Evolutionary conservation across 2,888 invertebrate species (phyloP), one percentile per base, ranked within the genome.

Genomic region (Zygaena filipendulae): DNA sequence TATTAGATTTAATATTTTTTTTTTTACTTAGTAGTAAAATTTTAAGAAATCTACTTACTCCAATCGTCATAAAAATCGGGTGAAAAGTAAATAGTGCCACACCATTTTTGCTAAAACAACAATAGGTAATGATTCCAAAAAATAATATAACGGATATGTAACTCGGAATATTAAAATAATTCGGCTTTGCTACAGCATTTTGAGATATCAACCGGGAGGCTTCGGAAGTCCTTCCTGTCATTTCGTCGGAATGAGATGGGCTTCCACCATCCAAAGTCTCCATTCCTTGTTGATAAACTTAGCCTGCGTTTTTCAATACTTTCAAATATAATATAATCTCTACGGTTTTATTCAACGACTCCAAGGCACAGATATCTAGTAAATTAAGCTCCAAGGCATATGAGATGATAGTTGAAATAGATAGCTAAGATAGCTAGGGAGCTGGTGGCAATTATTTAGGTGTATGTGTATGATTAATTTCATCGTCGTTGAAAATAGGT

Each of bases 51-150:
- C 12, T 30, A 49, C 77, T 70, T 59, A 81, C 81, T 49, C 80
- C 81, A 11, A 77, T 34, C 20, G 71, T 49, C 80, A 81, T 80
- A 11, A 77, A 45, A 29, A 52, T 64, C 10, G 81, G 81, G 49
- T 81, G 81, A 47, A 79, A 80, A 8, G 81, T 64, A 48, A 81
- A 81, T 23, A 81, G 47, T 3, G 56, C 32, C 8, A 54, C 57
- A 2, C 57, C 70, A 43, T 66, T 47, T 28, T 45, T 52, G n/a
- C 5, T 7, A 36, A 77, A 72, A 40, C 68, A 66, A 38, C 68
- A 68, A 30, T 68, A 77, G 20, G 44, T 30, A 14, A 79, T 60
- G 23, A 74, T 60, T 11, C 59, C 61, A 21, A 67, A 36, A 36
- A 74, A 62, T 26, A 67, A 33, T 6, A 71, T 11, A 3, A 64